Percentiles rank a stretch among this genome's conserved stretches.
phyloP scores from a whole-genome alignment of 2,113 vertebrate species.

The Sula dactylatra region DNA sequence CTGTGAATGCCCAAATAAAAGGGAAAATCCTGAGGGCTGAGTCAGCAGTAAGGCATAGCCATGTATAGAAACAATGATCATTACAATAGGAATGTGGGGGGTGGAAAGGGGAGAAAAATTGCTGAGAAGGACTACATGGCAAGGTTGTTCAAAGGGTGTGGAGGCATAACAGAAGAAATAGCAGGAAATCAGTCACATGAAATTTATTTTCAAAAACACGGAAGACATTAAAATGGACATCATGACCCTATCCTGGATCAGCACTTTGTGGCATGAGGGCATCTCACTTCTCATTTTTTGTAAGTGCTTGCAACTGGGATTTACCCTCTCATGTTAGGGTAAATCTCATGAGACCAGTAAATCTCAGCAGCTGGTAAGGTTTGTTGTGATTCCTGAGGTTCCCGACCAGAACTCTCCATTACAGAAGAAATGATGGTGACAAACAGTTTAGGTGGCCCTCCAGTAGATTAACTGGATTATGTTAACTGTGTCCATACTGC shows the following conservation, averaged over 20 bases:
- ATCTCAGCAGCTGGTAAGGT: background rate
- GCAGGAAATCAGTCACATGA: background rate
- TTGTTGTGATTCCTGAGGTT: background rate
- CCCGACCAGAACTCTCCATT: background rate
- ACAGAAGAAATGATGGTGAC: background rate
- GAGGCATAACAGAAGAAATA: background rate
- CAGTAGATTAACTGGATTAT: background rate
- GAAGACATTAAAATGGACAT: background rate
- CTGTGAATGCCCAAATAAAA: background rate
- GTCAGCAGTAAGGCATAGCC: background rate
- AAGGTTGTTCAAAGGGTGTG: background rate
- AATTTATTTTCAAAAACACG: background rate
- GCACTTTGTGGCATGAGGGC: background rate
- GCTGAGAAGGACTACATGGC: background rate
- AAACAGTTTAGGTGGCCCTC: background rate
- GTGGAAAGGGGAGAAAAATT: background rate
- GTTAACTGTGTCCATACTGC: background rate
- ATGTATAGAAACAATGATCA: background rate
- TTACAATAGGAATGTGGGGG: background rate
- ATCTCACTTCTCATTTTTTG: background rate
- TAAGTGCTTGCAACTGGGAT: background rate
- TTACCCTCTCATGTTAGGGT: background rate
- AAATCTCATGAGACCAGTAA: background rate
- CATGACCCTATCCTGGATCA: background rate
- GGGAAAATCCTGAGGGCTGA: background rate